Conservation (phyloP, 2,797 vertebrate genomes). For the Lycodopsis pacificus region DNA sequence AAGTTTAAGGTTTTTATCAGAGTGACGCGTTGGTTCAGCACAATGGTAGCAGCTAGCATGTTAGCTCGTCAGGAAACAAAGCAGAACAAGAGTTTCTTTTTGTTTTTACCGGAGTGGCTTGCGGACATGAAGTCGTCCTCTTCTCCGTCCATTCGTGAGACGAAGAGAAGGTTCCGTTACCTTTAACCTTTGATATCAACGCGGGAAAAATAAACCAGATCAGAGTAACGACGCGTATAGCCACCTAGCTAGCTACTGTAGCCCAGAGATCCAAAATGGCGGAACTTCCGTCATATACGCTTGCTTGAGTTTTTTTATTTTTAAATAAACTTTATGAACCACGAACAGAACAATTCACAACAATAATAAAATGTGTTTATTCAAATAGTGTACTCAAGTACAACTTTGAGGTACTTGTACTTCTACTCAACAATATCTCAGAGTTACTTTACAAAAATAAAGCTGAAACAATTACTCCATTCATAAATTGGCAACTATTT, state of each 20-base stretch:
- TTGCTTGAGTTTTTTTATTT: slow-evolving; percentile 29
- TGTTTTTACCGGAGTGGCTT: slow-evolving; percentile 74
- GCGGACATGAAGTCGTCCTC: slow-evolving; percentile 83
- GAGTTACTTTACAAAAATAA: background rate
- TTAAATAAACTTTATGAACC: background rate
- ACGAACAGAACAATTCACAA: background rate
- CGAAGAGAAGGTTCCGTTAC: background rate
- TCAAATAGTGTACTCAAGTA: background rate
- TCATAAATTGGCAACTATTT: no score
- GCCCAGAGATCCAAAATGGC: slow-evolving; percentile 62
- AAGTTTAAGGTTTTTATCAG: background rate
- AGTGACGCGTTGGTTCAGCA: no score
- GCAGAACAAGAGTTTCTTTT: background rate
- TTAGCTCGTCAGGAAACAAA: slow-evolving; percentile 55
- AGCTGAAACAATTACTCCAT: no score
- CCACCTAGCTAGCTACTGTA: background rate
- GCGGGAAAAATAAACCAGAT: background rate
- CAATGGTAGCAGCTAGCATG: background rate
- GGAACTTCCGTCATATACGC: slow-evolving; percentile 26
- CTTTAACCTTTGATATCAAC: no score
- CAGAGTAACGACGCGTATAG: background rate
- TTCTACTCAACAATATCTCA: background rate
- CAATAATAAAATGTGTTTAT: background rate
- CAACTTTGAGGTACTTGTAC: background rate
- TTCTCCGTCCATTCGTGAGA: slow-evolving; percentile 80